Percentiles rank a stretch among this genome's conserved stretches.
Conservation (phyloP, 2,113 vertebrate species). For the Chaetorhynchus papuensis region DNA sequence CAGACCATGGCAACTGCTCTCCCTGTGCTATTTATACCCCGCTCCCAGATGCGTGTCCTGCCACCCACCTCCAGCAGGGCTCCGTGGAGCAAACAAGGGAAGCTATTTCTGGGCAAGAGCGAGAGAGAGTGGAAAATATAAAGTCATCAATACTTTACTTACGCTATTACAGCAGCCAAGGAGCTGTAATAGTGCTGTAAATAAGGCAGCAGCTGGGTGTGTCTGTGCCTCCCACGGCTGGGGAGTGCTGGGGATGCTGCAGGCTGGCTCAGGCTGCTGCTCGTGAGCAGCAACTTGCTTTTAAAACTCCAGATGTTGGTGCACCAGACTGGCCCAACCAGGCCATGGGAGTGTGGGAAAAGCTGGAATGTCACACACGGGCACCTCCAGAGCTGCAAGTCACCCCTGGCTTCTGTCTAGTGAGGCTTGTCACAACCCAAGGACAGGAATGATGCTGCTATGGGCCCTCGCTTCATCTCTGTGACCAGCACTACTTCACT, state of each 20-base stretch:
- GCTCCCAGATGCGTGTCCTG: neutral
- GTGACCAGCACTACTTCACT: neutral
- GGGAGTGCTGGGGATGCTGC: neutral
- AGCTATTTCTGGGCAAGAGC: neutral
- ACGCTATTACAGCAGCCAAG: neutral
- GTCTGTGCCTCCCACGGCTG: neutral
- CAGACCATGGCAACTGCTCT: neutral
- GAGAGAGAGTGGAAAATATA: neutral
- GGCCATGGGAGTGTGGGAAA: rapidly evolving
- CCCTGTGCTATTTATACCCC: constrained; percentile 22
- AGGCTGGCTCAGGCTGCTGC: neutral
- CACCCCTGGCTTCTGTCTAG: neutral
- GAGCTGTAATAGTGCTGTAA: neutral
- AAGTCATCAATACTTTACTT: neutral
- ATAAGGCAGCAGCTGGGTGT: neutral
- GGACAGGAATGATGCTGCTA: neutral
- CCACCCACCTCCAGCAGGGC: neutral
- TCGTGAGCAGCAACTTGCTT: neutral
- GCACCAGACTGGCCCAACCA: neutral
- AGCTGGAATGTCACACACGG: neutral
- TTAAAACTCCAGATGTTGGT: neutral
- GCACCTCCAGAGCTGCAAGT: neutral
- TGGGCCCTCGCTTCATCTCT: rapidly evolving
- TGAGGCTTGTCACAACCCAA: neutral
- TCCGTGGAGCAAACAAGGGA: neutral